Base-by-base conservation (phyloP, 1,140 invertebrate genomes). In the Luehdorfia chinensis region DNA sequence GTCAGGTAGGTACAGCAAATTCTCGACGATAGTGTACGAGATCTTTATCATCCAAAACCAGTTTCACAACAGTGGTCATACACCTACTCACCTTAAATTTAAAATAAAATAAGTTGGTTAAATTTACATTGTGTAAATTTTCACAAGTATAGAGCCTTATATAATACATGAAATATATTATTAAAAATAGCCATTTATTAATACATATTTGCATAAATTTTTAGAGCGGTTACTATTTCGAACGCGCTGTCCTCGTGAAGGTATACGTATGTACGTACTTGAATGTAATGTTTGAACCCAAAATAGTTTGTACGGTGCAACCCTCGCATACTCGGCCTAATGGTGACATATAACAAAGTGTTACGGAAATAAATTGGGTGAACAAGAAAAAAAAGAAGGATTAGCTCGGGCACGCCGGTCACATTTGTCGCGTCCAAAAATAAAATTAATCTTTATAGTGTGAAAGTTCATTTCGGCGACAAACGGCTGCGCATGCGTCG, bases 381-480 rank as follows among this genome's bases (percentile, higher is more conserved):
- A 55, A 73, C 25, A 43, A 43, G 25, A 70, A 79, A 79, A 72
- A 53, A 70, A 69, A 64, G 56, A 61, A 63, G 61, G 67, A 72
- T 64, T 59, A 67, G 61, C 59, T 58, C 45, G 55, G 60, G 71
- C 59, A 55, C 67, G 67, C 66, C 58, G 52, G 27, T 50, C 55
- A 59, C 67, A 69, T 72, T 75, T 73, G 57, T 34, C 19, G 59
- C 39, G 47, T 55, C 67, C 61, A 66, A 80, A 81, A 81, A 78
- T 80, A 80, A 78, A 72, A 76, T 70, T 75, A 74, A 81, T 81
- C 52, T 59, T 57, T 59, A 28, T 47, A 57, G 68, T 76, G 77
- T 81, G 67, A 79, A 79, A 81, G 72, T 81, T 81, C 68, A 77
- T 46, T 59, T 48, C 55, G 59, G 59, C 55, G 59, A 57, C 66